These are phyloP conservation scores for Erethizon dorsatum DNA, from an alignment of 2,797 vertebrate species.

Conservation along the genomic window DNA sequence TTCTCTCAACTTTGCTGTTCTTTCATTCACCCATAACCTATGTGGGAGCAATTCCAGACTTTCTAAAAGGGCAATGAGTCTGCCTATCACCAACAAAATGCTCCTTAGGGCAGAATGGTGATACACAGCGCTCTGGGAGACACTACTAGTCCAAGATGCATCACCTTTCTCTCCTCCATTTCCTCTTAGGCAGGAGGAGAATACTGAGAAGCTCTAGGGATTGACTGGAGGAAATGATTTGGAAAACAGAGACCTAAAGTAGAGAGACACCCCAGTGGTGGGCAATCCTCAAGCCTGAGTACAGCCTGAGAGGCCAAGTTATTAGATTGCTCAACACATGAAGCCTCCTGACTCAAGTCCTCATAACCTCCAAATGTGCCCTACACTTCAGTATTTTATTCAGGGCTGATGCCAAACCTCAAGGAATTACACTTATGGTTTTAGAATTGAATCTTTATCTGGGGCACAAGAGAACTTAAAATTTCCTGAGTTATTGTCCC, in stretches of 20 bases:
- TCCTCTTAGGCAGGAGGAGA: not conserved
- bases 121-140: not conserved
- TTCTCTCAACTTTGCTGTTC: not conserved
- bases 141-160: not conserved
- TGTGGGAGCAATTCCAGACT: not conserved
- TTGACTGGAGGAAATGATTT: not conserved
- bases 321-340: too few relatives aligned
- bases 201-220: not conserved
- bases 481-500: not conserved
- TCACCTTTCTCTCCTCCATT: not conserved
- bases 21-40: not conserved
- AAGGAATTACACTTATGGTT: not conserved
- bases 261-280: accelerated
- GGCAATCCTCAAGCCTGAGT: not conserved
- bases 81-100: not conserved
- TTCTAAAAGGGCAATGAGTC: not conserved
- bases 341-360: not conserved
- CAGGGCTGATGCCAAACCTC: not conserved
- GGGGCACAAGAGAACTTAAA: not conserved
- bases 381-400: not conserved
- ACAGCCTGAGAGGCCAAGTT: not conserved
- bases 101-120: not conserved
- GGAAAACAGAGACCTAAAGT: not conserved
- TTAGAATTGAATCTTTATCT: not conserved
- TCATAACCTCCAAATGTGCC: not conserved